A percentile compares a stretch with the other conserved stretches of the same genome.
Evolutionary conservation across 2,888 invertebrate species (phyloP).

Genomic region (Netelia melanura): DNA sequence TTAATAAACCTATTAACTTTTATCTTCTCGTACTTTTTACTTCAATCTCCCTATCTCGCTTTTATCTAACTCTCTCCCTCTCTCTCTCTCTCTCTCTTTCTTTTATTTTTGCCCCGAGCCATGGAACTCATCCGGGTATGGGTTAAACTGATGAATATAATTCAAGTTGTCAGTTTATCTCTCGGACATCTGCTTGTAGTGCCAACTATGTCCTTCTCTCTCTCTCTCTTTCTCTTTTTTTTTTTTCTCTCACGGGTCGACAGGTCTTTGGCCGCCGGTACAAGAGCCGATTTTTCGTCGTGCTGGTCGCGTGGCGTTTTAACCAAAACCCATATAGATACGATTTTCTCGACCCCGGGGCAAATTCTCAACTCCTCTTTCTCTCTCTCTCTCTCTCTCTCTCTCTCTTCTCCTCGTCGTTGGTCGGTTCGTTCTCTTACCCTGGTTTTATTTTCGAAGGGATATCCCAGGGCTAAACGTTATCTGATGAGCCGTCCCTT

Average conservation of each 20-base stretch:
- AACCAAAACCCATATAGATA: slow-evolving; percentile 58
- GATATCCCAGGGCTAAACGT: slow-evolving; percentile 76
- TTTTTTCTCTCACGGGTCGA: slow-evolving; percentile 75
- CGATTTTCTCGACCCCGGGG: slow-evolving; percentile 33
- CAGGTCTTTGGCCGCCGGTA: slow-evolving; percentile 77
- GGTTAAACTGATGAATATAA: slow-evolving; percentile 80
- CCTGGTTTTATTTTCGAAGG: slow-evolving; percentile 64
- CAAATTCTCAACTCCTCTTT: slow-evolving; percentile 18
- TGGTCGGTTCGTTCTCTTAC: slow-evolving; percentile 5
- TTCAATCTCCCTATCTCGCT: slow-evolving; percentile 34
- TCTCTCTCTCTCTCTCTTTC: slow-evolving; percentile 28
- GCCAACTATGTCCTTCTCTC: slow-evolving; percentile 65
- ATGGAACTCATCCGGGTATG: slow-evolving; percentile 76
- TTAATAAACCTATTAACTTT: slow-evolving; percentile 84
- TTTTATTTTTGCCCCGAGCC: slow-evolving; percentile 10
- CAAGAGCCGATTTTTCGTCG: slow-evolving; percentile 64
- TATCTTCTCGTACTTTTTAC: slow-evolving; percentile 73
- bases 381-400: slow-evolving; percentile 17
- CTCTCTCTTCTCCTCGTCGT: slow-evolving; percentile 8
- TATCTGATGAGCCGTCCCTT: slow-evolving; percentile 82
- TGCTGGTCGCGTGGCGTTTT: slow-evolving; percentile 82
- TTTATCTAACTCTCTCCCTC: slow-evolving; percentile 9
- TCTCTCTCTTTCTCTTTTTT: slow-evolving; percentile 20
- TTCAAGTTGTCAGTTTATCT: slow-evolving; percentile 81
- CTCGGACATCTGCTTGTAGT: slow-evolving; percentile 71